These are phyloP conservation scores for Xiphorhynchus erythropygius DNA, from an alignment of 2,797 vertebrate species.

Conservation along the genomic window DNA sequence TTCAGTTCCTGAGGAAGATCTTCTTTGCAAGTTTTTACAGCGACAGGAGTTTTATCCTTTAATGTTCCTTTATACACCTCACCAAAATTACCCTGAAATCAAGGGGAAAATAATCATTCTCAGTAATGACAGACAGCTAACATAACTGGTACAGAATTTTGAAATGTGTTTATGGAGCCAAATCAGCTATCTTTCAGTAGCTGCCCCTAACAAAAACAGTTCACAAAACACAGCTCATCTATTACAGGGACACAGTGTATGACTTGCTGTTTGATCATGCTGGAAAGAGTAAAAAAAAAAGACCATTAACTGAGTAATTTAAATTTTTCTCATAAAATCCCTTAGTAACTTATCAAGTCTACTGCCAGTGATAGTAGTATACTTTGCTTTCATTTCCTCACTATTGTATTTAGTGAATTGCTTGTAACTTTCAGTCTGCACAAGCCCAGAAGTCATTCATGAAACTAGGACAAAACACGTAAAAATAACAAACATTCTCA, in stretches of 20 bases:
- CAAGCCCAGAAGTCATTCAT: neutral
- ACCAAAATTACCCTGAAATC: constrained; percentile 92
- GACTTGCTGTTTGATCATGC: neutral
- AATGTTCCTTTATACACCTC: constrained; percentile 94
- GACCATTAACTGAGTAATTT: neutral
- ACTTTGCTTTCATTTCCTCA: neutral
- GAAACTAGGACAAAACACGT: neutral
- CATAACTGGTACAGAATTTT: neutral
- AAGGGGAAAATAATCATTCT: neutral
- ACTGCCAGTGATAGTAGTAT: neutral
- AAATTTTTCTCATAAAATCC: neutral
- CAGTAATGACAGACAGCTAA: neutral
- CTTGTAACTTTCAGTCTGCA: neutral
- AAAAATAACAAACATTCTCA: neutral
- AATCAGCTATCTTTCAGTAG: neutral
- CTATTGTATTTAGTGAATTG: neutral
- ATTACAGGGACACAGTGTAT: rapidly evolving
- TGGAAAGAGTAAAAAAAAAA: neutral
- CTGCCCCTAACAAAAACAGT: neutral
- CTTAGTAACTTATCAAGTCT: neutral
- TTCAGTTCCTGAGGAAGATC: constrained; percentile 96
- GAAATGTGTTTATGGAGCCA: neutral
- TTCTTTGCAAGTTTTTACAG: constrained; percentile 97
- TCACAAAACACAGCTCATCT: neutral
- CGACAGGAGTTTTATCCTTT: constrained; percentile 92